These are phyloP conservation scores for Drosophila meridiana DNA, from an alignment of 2,888 invertebrate species.

Conservation along the genomic window DNA sequence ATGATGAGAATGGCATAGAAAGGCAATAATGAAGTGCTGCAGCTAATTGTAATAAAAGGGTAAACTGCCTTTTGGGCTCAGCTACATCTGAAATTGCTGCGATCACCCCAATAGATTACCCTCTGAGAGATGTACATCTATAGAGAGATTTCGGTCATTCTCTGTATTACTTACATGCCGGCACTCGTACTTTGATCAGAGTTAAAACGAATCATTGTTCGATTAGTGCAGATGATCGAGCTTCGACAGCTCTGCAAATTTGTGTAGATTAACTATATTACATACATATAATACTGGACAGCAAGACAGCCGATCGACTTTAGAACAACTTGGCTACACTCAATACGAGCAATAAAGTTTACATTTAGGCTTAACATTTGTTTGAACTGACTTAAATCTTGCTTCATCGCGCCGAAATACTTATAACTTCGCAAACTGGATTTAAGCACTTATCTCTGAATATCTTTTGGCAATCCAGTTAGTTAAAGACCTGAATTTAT, in stretches of 20 bases:
- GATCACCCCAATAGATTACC: not conserved
- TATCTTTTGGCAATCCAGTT: not conserved
- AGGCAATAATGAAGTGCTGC: not conserved
- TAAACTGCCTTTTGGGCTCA: too few species aligned
- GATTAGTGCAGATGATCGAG: too few species aligned
- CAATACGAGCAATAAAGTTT: too few species aligned
- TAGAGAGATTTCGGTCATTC: not conserved
- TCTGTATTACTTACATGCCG: not conserved
- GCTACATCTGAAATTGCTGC: not conserved
- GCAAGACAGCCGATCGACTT: too few species aligned
- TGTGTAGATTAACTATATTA: too few species aligned
- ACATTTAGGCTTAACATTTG: not conserved
- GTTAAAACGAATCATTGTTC: too few species aligned
- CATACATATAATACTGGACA: too few species aligned
- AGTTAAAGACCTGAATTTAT: not conserved
- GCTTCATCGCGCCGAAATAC: not conserved
- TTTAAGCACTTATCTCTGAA: not conserved
- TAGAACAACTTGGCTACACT: too few species aligned
- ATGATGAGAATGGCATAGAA: not conserved
- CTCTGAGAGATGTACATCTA: not conserved
- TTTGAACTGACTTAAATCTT: not conserved
- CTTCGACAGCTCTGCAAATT: too few species aligned
- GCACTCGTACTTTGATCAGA: too few species aligned
- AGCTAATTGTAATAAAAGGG: too few species aligned
- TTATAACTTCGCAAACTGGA: not conserved